Conservation (phyloP, 2,113 vertebrate species). For the Motacilla tschutschensis region DNA sequence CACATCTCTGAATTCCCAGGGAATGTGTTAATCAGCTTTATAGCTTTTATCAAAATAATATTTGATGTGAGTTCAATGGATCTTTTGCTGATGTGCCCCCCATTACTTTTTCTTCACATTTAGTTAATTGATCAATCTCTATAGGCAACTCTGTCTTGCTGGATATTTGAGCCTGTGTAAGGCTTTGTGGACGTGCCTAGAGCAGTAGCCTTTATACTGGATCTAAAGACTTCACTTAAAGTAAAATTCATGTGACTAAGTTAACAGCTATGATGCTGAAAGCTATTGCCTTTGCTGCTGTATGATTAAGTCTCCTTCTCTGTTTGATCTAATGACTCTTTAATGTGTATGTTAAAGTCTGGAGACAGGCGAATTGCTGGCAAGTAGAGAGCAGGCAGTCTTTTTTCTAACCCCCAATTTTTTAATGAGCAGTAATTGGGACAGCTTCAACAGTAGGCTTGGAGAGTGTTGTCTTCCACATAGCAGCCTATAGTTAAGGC, state of each 20-base stretch:
- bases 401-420: neutral
- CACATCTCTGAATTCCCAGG: neutral
- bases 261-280: neutral
- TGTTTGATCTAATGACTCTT: neutral
- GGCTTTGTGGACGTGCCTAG: neutral
- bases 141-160: neutral
- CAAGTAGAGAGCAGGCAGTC: neutral
- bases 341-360: neutral
- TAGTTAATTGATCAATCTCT: neutral
- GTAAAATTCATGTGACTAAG: neutral
- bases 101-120: neutral
- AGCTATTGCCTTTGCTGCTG: neutral
- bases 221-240: neutral
- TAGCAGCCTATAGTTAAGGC: neutral
- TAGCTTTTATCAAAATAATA: slow-evolving; percentile 22
- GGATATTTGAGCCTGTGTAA: neutral
- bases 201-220: neutral
- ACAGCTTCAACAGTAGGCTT: neutral
- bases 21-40: slow-evolving; percentile 31
- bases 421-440: neutral
- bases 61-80: slow-evolving; percentile 6
- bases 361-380: neutral
- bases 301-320: neutral
- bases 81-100: neutral
- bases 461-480: neutral